phyloP scores from a whole-genome alignment of 2,888 invertebrate genomes.

The Buathra laborator region DNA sequence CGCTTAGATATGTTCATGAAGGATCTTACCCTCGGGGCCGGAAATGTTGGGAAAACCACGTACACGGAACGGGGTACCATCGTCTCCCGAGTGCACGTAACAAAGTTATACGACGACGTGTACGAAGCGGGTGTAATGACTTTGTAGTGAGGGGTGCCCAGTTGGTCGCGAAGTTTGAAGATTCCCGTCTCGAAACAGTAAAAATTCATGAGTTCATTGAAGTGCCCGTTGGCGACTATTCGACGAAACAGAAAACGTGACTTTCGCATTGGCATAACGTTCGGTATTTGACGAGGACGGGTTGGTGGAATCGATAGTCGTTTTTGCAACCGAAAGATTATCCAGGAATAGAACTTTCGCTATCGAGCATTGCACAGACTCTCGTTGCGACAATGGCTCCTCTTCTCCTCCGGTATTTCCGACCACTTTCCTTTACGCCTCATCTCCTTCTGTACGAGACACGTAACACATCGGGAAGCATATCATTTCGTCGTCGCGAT shows the following conservation, averaged over 20 bases:
- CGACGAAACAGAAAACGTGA: no score
- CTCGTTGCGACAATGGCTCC: slow-evolving; percentile 62
- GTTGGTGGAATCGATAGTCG: slow-evolving; percentile 48
- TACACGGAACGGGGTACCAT: slow-evolving; percentile 21
- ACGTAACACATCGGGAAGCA: slow-evolving; percentile 42
- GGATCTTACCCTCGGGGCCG: slow-evolving; percentile 41
- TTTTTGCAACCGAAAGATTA: slow-evolving; percentile 38
- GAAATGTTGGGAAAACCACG: slow-evolving; percentile 21
- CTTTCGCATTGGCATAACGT: no score
- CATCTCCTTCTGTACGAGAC: slow-evolving; percentile 14
- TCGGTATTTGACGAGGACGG: no score
- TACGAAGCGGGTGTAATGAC: slow-evolving; percentile 46
- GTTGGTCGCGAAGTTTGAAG: no score
- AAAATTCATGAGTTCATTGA: background rate
- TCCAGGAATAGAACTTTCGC: no score
- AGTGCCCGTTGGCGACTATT: slow-evolving; percentile 7
- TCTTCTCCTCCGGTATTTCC: slow-evolving; percentile 25
- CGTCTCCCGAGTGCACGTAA: slow-evolving; percentile 21
- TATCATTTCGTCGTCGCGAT: slow-evolving; percentile 56
- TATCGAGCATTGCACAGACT: slow-evolving; percentile 56
- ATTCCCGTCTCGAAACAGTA: no score
- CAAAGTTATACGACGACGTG: slow-evolving; percentile 23
- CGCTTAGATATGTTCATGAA: slow-evolving; percentile 37
- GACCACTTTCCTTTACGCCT: slow-evolving; percentile 30
- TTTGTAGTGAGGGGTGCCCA: background rate